These are phyloP conservation scores for Tortrix viridana DNA, from an alignment of 2,888 invertebrate species.

Conservation along the genomic window DNA sequence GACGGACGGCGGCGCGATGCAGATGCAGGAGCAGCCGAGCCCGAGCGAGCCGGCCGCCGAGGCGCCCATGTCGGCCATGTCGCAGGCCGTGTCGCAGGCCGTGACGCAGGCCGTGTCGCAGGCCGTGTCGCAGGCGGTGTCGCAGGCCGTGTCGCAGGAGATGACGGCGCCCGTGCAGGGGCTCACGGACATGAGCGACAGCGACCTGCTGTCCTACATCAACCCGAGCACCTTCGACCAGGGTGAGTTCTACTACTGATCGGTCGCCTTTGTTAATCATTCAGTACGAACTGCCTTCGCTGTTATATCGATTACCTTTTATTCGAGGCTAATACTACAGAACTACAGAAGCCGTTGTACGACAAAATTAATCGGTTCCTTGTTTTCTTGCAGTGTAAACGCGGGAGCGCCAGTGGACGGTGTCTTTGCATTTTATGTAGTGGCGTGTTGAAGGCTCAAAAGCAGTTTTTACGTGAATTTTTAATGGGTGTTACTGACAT, in stretches of 20 bases:
- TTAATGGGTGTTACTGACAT: conserved; percentile 66
- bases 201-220: conserved; percentile 94
- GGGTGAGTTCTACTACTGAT: conserved; percentile 80
- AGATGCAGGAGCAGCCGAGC: conserved; percentile 53
- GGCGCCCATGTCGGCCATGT: conserved; percentile 74
- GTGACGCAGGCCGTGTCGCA: conserved; percentile 78
- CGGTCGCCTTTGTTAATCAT: conserved; percentile 7
- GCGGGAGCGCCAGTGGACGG: conserved; percentile 45
- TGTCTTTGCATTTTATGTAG: conserved; percentile 68
- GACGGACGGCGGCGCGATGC: conserved; percentile 57
- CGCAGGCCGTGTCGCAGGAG: conserved; percentile 78
- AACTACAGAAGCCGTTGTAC: too few species aligned
- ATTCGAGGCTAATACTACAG: too few species aligned
- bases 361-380: not conserved
- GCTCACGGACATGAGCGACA: conserved; percentile 93
- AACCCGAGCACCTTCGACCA: conserved; percentile 95
- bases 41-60: conserved; percentile 66
- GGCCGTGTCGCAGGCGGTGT: conserved; percentile 78
- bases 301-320: too few species aligned
- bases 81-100: conserved; percentile 80
- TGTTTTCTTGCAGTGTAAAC: conserved; percentile 34
- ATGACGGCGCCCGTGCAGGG: conserved; percentile 87
- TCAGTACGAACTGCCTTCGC: conserved; percentile 1
- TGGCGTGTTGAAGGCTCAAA: conserved; percentile 72
- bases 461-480: conserved; percentile 79